These are phyloP conservation scores for Agelas oroides DNA, from an alignment of 37 sponge, comb jelly and placozoan species.

Conservation along the genomic window DNA sequence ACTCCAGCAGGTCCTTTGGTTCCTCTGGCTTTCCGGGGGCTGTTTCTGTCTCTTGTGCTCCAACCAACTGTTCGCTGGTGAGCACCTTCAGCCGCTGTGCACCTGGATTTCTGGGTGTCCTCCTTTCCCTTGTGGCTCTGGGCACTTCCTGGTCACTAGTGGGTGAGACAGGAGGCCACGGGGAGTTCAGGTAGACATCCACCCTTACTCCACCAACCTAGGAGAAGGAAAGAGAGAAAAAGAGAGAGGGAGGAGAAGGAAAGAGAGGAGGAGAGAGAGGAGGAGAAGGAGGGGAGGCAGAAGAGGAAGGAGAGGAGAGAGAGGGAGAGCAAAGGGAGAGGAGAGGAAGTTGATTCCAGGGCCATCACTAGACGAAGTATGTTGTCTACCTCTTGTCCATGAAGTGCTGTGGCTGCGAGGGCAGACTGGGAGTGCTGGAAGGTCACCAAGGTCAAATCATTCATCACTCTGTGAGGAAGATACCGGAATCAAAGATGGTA, in stretches of 20 bases:
- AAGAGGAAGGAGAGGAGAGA: not conserved
- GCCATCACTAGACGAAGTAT: no score
- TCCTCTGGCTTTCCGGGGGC: not conserved
- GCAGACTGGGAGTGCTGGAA: constrained; percentile 69
- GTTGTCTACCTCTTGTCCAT: constrained; percentile 66
- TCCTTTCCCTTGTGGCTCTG: not conserved
- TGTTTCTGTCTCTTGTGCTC: not conserved
- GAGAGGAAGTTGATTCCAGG: no score
- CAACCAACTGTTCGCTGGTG: not conserved
- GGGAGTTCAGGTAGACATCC: constrained; percentile 10
- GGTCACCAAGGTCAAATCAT: constrained; percentile 51
- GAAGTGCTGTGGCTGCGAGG: constrained; percentile 49
- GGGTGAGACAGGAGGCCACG: constrained; percentile 27
- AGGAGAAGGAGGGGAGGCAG: not conserved
- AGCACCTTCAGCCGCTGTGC: not conserved
- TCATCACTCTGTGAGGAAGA: constrained; percentile 41
- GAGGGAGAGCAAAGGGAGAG: no score
- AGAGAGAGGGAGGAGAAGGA: not conserved
- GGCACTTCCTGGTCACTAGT: not conserved
- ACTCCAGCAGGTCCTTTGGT: not conserved
- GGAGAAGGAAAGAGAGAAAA: not conserved
- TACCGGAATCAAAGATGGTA: not conserved
- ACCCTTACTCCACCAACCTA: constrained; percentile 38
- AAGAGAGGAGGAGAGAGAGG: not conserved
- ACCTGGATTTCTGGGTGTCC: not conserved